phyloP scores from a whole-genome alignment of 2,113 vertebrate genomes.

The Camelus bactrianus region DNA sequence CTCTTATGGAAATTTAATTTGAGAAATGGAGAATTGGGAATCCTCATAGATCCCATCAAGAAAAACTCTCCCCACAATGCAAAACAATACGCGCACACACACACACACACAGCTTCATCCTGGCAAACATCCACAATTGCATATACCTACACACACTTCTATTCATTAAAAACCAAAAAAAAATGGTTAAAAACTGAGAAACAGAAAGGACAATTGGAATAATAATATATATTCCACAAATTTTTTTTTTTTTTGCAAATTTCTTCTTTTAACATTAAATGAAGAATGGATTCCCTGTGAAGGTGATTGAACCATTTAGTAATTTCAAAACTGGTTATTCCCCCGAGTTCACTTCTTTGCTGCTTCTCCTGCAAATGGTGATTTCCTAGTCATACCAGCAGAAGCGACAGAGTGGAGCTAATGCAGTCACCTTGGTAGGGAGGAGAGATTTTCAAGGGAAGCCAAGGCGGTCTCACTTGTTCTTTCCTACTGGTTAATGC shows the following conservation, averaged over 20 bases:
- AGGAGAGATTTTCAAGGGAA: neutral
- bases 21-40: neutral
- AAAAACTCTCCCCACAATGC: neutral
- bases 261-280: neutral
- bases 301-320: neutral
- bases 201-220: neutral
- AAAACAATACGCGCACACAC: too few relatives aligned
- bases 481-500: constrained; percentile 29
- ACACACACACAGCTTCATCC: neutral
- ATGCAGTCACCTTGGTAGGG: neutral
- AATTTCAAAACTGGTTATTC: neutral
- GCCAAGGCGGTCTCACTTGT: neutral
- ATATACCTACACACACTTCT: neutral
- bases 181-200: neutral
- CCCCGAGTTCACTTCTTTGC: neutral
- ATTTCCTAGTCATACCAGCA: neutral
- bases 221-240: neutral
- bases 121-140: neutral
- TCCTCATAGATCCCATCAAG: neutral
- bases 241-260: neutral
- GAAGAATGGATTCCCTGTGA: neutral
- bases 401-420: neutral
- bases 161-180: neutral
- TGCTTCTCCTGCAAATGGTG: neutral
- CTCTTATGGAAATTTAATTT: constrained; percentile 52